phyloP scores from a whole-genome alignment of 1,140 invertebrate species.

The Ruditapes philippinarum region DNA sequence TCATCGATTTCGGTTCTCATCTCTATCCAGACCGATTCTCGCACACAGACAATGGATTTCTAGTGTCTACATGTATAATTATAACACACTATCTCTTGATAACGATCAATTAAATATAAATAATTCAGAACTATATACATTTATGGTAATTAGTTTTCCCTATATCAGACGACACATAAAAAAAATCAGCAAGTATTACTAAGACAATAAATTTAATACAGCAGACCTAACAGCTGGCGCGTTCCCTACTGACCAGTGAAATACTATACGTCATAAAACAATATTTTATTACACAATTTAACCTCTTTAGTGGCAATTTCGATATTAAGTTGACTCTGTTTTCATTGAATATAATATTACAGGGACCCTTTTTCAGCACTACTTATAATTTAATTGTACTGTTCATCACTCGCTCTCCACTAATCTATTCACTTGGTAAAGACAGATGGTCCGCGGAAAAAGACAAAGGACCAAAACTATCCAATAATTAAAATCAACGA shows the following conservation, averaged over 20 bases:
- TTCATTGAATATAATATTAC: background rate
- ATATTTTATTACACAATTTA: constrained; percentile 28
- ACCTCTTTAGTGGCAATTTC: background rate
- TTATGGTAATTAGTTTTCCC: too few species aligned
- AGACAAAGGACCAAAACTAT: background rate
- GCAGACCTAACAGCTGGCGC: background rate
- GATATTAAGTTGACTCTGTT: constrained; percentile 5
- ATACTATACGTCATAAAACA: background rate
- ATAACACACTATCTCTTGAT: too few species aligned
- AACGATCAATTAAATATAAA: too few species aligned
- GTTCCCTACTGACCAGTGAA: background rate
- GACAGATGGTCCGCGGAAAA: constrained; percentile 13
- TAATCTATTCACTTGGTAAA: background rate
- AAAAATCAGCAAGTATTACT: too few species aligned
- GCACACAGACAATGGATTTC: too few species aligned
- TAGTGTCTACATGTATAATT: too few species aligned
- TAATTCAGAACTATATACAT: too few species aligned
- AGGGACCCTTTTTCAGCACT: too few species aligned
- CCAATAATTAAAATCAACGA: constrained; percentile 29
- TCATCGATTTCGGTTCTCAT: too few species aligned
- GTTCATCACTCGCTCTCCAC: background rate
- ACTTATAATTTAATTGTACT: background rate
- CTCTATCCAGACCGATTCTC: too few species aligned
- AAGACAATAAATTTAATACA: too few species aligned
- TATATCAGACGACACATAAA: too few species aligned